phyloP scores from a whole-genome alignment of 1,140 invertebrate species.

The Asobara japonica region DNA sequence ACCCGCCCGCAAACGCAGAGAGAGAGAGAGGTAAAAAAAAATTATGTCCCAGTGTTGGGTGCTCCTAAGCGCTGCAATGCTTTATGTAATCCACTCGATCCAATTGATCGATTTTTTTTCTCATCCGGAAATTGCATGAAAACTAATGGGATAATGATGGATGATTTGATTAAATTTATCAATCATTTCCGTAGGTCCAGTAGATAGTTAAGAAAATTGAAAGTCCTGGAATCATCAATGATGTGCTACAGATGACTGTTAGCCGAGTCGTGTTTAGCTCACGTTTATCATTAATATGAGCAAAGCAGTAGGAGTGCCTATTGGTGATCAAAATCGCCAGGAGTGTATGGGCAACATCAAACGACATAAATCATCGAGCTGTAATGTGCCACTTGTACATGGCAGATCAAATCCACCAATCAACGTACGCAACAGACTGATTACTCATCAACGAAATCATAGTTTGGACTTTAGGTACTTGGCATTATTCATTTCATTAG shows the following conservation, averaged over 20 bases:
- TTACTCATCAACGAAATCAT: conserved; percentile 80
- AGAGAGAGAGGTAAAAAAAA: no score
- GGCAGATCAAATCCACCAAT: conserved; percentile 68
- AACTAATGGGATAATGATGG: not conserved
- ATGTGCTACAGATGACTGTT: conserved; percentile 65
- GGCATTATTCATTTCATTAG: not conserved
- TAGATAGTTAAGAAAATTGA: conserved; percentile 43
- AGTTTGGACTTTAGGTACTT: conserved; percentile 79
- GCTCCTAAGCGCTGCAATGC: no score
- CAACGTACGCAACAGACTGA: conserved; percentile 70
- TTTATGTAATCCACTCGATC: no score
- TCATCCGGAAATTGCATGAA: no score
- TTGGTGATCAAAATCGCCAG: conserved; percentile 60
- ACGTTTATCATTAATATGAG: conserved; percentile 63
- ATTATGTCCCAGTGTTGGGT: no score
- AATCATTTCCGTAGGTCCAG: conserved; percentile 12
- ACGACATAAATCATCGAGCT: conserved; percentile 60
- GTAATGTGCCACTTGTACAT: conserved; percentile 70
- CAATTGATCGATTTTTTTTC: no score
- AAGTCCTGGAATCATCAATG: conserved; percentile 34
- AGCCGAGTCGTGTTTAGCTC: conserved; percentile 58
- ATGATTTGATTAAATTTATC: not conserved
- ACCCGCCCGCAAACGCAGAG: no score
- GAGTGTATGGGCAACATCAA: conserved; percentile 60
- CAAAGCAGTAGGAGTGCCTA: conserved; percentile 60